Conservation (phyloP, 1,140 invertebrate species). For the Cotesia vestalis region DNA sequence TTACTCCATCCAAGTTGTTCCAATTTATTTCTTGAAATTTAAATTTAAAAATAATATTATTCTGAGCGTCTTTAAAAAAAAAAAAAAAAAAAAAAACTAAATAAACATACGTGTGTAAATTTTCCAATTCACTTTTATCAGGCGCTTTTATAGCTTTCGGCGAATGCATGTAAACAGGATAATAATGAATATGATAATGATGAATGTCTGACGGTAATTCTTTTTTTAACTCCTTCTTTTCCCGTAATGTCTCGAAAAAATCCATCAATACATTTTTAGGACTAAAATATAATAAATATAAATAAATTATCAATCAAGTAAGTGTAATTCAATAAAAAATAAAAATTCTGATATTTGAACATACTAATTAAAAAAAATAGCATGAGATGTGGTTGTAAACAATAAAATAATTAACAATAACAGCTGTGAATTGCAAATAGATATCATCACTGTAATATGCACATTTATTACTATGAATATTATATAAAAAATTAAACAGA, state of each 20-base stretch:
- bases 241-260: conserved; percentile 20
- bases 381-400: conserved; percentile 15
- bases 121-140: conserved; percentile 45
- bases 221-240: conserved; percentile 43
- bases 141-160: conserved; percentile 41
- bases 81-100: conserved; percentile 29
- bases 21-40: conserved; percentile 45
- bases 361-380: conserved; percentile 33
- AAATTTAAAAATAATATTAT: conserved; percentile 22
- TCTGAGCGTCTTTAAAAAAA: background rate
- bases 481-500: no score
- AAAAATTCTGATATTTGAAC: background rate
- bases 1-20: conserved; percentile 48
- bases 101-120: conserved; percentile 46
- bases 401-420: conserved; percentile 13
- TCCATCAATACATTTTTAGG: conserved; percentile 31
- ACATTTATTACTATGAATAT: background rate
- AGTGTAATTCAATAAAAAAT: background rate
- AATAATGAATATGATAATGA: conserved; percentile 57
- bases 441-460: conserved; percentile 6
- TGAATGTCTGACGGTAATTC: conserved; percentile 41
- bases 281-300: conserved; percentile 25
- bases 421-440: background rate
- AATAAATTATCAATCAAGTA: conserved; percentile 10
- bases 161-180: conserved; percentile 41